Base-by-base conservation (phyloP, 2,888 invertebrate genomes). In the Oscheius sp. region DNA sequence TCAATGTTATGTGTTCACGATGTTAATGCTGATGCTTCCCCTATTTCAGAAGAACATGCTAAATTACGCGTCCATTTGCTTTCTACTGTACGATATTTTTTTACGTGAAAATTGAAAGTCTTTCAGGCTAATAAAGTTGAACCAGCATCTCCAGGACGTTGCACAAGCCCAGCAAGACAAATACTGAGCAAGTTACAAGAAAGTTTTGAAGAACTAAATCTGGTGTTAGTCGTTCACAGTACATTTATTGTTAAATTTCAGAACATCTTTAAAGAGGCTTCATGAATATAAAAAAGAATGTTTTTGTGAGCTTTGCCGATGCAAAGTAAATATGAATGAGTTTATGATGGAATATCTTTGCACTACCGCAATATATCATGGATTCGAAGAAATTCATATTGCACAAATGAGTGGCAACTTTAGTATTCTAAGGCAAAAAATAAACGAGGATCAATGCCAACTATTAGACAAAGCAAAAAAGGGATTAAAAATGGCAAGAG, bases 231-330 rank as follows among this genome's bases (percentile, higher is more conserved):
- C 15, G 23, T 48, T 0, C 6, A n/a, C n/a, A n/a, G 25, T 31
- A 1, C 52, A 10, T 50, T 39, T n/a, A n/a, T n/a, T 34, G 48
- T 39, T 27, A 5, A 63, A 29, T 15, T 15, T 20, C n/a, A 27
- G 17, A 17, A 23, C 20, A 5, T 33, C 23, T 1, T 5, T 34
- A 39, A 61, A 42, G 29, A 12, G 58, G 10, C 20, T 68, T 8
- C 68, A 68, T 29, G 33, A 50, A 17, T 29, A 61, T 25, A 33
- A 34, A n/a, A 34, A 33, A 15, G 58, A 58, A 17, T 61, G 61
- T 45, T 15, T n/a, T 8, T 68, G 68, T 15, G 68, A 68, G 34
- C 42, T 48, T 10, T 68, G 68, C 29, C 17, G 20, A 12, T 33
- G 17, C 12, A 61, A 68, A 34, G 17, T 50, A 34, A 61, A 10